These are phyloP conservation scores for Leucophenga varia DNA, from an alignment of 1,140 invertebrate species.

Conservation along the genomic window DNA sequence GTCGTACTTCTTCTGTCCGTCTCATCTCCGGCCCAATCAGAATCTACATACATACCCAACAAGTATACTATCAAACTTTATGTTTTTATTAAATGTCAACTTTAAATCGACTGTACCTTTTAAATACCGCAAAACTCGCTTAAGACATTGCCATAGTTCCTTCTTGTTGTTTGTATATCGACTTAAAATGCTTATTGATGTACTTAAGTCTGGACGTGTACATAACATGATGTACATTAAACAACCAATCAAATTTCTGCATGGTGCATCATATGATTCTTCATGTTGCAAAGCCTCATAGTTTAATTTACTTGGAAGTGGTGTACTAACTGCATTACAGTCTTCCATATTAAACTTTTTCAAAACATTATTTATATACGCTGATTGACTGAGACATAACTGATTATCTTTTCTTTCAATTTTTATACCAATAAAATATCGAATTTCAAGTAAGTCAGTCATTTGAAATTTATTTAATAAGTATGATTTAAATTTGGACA, in stretches of 20 bases:
- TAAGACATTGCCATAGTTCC: slow-evolving; percentile 29
- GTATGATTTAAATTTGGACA: slow-evolving; percentile 30
- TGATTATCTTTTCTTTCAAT: slow-evolving; percentile 13
- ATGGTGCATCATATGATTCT: slow-evolving; percentile 24
- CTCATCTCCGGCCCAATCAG: slow-evolving; percentile 21
- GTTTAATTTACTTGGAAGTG: slow-evolving; percentile 27
- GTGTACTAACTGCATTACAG: slow-evolving; percentile 26
- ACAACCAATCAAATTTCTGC: slow-evolving; percentile 26
- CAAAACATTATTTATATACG: slow-evolving; percentile 19
- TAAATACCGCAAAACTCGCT: slow-evolving; percentile 30
- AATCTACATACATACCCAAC: slow-evolving; percentile 22
- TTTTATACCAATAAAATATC: slow-evolving; percentile 22
- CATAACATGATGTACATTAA: slow-evolving; percentile 38
- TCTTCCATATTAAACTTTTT: no score
- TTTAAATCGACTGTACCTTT: slow-evolving; percentile 38
- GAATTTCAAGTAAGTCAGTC: slow-evolving; percentile 9
- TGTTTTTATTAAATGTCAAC: slow-evolving; percentile 26
- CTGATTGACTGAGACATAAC: slow-evolving; percentile 19
- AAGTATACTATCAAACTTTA: slow-evolving; percentile 11
- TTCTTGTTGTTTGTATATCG: slow-evolving; percentile 32
- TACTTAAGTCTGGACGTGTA: slow-evolving; percentile 37
- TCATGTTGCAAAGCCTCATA: slow-evolving; percentile 24
- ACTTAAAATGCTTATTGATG: slow-evolving; percentile 32
- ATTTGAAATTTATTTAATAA: no score
- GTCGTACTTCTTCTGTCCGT: slow-evolving; percentile 12